Conservation (phyloP, 2,888 invertebrate species). For the Hypercompe scribonia region DNA sequence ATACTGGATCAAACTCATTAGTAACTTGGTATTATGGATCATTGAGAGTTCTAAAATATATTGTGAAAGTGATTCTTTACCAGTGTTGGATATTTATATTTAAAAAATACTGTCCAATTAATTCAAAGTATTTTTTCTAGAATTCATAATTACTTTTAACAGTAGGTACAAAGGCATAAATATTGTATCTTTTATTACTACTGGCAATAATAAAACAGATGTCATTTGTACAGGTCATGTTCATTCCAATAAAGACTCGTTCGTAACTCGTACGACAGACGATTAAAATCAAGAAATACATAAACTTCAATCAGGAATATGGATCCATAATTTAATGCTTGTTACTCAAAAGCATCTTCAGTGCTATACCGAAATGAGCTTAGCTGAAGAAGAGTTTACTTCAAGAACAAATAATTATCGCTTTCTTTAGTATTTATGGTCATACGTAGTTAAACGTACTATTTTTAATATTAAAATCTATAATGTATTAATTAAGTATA, state of each 20-base stretch:
- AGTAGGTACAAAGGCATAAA: neutral
- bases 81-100: neutral
- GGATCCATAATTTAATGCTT: neutral
- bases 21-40: too few relatives aligned
- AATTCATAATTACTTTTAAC: neutral
- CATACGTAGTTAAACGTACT: too few relatives aligned
- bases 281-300: neutral
- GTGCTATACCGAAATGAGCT: neutral
- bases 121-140: neutral
- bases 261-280: neutral
- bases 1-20: neutral
- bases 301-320: constrained; percentile 4
- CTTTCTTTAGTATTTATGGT: neutral
- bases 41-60: neutral
- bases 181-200: neutral
- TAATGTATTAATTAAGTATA: too few relatives aligned
- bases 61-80: neutral
- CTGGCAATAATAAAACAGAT: neutral
- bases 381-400: neutral
- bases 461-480: too few relatives aligned
- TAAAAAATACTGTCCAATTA: neutral
- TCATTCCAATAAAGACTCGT: neutral
- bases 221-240: neutral
- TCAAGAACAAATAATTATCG: neutral
- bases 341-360: neutral